These are phyloP conservation scores for Onychomys arenicola DNA, from an alignment of 2,797 vertebrate genomes.

Conservation along the genomic window DNA sequence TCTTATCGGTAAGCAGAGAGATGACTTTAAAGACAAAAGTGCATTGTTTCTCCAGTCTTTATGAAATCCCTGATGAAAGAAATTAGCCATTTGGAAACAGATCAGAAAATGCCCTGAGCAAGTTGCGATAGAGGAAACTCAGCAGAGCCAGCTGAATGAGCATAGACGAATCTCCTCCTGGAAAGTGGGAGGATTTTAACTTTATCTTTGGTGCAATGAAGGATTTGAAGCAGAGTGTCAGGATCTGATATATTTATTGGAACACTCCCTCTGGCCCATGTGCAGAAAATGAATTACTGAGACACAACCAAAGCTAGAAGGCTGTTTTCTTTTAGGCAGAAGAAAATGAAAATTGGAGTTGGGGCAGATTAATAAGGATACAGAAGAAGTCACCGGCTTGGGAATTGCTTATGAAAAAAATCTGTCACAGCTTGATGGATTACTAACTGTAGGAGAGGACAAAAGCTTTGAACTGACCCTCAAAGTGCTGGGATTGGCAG, in stretches of 20 bases:
- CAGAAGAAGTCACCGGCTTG: background rate
- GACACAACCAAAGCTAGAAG: background rate
- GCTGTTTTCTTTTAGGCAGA: conserved; percentile 43
- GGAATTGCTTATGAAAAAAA: conserved; percentile 24
- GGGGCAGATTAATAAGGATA: background rate
- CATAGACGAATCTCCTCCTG: background rate
- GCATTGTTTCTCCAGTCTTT: conserved; percentile 29
- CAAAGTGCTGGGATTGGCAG: background rate
- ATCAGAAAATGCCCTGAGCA: background rate
- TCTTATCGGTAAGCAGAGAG: background rate
- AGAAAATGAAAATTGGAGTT: conserved; percentile 36
- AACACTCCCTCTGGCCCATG: background rate
- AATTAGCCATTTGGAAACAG: conserved; percentile 26
- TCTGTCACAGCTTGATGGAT: background rate
- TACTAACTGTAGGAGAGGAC: background rate
- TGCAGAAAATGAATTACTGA: conserved; percentile 25
- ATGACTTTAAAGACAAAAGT: background rate
- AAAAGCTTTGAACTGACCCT: background rate
- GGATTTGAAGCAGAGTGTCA: background rate
- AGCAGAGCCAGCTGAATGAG: background rate
- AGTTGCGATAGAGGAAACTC: background rate
- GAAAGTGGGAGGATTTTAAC: conserved; percentile 31
- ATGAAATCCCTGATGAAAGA: background rate
- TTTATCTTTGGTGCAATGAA: conserved; percentile 32
- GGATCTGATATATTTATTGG: background rate